A percentile compares a stretch with the other conserved stretches of the same genome.
Conservation (phyloP, 2,888 invertebrate species). For the Encarsia formosa region DNA sequence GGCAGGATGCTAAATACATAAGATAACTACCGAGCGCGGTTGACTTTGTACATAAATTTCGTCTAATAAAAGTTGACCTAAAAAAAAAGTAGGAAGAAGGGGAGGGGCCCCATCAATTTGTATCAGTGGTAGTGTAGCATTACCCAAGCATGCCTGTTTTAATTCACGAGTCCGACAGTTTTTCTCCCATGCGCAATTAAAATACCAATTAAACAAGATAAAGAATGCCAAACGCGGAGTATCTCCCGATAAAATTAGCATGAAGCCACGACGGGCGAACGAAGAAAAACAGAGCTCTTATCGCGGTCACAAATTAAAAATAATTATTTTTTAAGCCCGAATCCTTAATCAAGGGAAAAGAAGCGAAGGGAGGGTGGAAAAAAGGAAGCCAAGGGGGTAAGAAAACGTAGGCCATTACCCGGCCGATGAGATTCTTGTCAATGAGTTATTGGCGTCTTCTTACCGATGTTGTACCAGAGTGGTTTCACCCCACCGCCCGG, state of each 20-base stretch:
- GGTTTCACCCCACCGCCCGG: conserved; percentile 34
- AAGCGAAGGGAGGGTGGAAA: conserved; percentile 11
- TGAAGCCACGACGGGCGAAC: conserved; percentile 11
- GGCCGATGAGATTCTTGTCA: conserved; percentile 51
- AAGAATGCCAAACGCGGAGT: conserved; percentile 38
- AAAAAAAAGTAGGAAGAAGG: background rate
- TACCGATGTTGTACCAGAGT: conserved; percentile 32
- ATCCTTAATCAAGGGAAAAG: conserved; percentile 43
- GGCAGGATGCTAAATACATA: too few relatives aligned
- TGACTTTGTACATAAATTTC: too few relatives aligned
- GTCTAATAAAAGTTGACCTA: conserved; percentile 26
- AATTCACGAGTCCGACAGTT: conserved; percentile 10
- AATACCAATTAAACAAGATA: conserved; percentile 37
- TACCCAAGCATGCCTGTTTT: conserved; percentile 3
- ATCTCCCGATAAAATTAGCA: conserved; percentile 44
- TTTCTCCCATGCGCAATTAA: conserved; percentile 34
- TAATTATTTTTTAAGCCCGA: conserved; percentile 50
- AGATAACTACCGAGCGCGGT: conserved; percentile 29
- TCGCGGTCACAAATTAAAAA: conserved; percentile 50
- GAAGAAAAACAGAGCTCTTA: conserved; percentile 34
- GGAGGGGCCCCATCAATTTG: conserved; percentile 10
- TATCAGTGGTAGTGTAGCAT: conserved; percentile 5
- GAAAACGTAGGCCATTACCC: conserved; percentile 46
- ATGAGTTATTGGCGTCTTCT: conserved; percentile 50
- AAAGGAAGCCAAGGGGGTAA: too few relatives aligned